Evolutionary conservation across 1,140 invertebrate genomes (phyloP), one percentile per base, ranked within the genome.

Genomic region (Latrodectus geometricus): DNA sequence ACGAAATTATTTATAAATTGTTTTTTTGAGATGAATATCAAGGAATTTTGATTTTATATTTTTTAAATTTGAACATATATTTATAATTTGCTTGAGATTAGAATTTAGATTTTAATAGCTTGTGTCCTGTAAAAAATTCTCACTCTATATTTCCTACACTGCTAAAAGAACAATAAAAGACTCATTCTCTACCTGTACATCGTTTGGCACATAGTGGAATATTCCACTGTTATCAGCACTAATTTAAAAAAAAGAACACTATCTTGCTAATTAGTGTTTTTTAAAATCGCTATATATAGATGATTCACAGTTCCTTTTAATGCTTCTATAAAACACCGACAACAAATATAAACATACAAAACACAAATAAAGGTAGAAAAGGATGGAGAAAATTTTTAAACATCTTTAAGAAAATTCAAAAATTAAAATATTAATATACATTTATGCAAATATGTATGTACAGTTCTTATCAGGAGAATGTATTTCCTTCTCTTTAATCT

Each of bases 391-490:
- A 61, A 14, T 61, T 14, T 61, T 61, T 61, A 61, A 61, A 61
- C 68, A 35, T 49, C 35, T 73, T 49, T 35, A 35, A 35, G n/a
- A 35, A 35, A 35, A 35, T 35, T 35, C 35, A 35, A 76, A 69
- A 76, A 52, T 17, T 56, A 61, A 72, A 86, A 56, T 76, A n/a
- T 56, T 54, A 66, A 56, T 76, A 76, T 75, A 84, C 82, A 84
- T 52, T 76, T 77, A 86, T 61, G 75, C 52, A 78, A 73, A 65
- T 70, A 77, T 48, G 74, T 86, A 86, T 86, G n/a, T 86, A 86
- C 83, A 86, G 17, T 84, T 76, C 65, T 17, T 61, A 35, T 77
- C 74, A 78, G 83, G 75, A 86, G 35, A 35, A 66, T 78, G 70
- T 23, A 81, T 77, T 76, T 84, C 61, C 82, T 20, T 84, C 73